Evolutionary conservation across 1,140 invertebrate genomes (phyloP), one percentile per base, ranked within the genome.

Genomic region (Sminthurides bifidus): DNA sequence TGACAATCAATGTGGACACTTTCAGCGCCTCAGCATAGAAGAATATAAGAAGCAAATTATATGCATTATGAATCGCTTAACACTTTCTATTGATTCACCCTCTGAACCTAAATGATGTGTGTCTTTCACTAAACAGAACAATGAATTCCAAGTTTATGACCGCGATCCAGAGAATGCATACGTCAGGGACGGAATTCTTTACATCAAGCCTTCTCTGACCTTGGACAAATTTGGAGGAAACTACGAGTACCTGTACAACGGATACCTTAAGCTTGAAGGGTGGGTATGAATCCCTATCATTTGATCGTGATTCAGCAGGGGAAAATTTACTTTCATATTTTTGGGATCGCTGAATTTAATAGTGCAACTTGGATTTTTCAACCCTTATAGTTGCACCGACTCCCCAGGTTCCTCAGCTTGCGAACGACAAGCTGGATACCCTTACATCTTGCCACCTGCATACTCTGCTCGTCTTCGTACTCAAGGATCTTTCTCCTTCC

Each of bases 141-240:
- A 44, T 15, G 59, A 85, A 59, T 86, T 85, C 68, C 79, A 83
- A 56, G 70, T 80, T 15, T 85, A 85, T 66, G 69, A 76, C 21
- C 75, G 79, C 56, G 74, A 77, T 55, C 60, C 70, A 12, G 69
- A 72, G n/a, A 82, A 81, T 67, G 71, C 82, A 1, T 75, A 75
- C 30, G 68, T 77, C 0, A 67, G 68, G 15, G 71, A 81, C 61
- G 79, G 81, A 1, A 69, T 68, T 2, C 65, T 87, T 2, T 67
- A 69, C 37, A 79, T 87, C 21, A 79, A 71, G 35, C 81, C 81
- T 17, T 70, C 72, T 0, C 68, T 81, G 0, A 69, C 79, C 3
- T 74, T 79, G 26, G 75, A 78, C 2, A 72, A 73, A 29, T 79
- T 72, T 59, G 79, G 77, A 10, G 68, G 76, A 53, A 60, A 65